Evolutionary conservation across 2,797 vertebrate species (phyloP), one percentile per base, ranked within the genome.

Genomic region (Diglossa cyanea): DNA sequence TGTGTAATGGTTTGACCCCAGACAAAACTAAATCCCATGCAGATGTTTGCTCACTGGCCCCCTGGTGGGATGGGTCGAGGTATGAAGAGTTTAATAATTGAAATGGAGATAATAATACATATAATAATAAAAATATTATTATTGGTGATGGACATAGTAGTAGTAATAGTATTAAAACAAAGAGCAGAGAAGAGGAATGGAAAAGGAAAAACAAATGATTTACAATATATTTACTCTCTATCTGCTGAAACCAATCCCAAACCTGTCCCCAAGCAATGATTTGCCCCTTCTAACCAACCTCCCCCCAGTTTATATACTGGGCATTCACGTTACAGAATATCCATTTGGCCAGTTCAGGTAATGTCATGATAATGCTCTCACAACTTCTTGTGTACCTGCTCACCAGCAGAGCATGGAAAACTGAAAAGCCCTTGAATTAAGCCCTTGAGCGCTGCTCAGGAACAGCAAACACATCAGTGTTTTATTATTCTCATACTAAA

Each of bases 31-130:
- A 72, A 51, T 39, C 44, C 4, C 19, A 39, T 17, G 13, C n/a
- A 58, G n/a, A 10, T 1, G 0, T 9, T 57, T 71, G 6, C 16
- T 72, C n/a, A 30, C 37, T 23, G 7, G 7, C 1, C 16, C 12
- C 19, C 8, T 21, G 9, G 9, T 47, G 33, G 19, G 19, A 51
- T 33, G 10, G 6, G 14, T 31, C 25, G 17, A 60, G 17, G 25
- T 21, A 53, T 23, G 20, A 53, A 21, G 9, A 40, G 10, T 25
- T 80, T 26, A 35, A 53, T 42, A 31, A 74, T 10, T 31, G 14
- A 57, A 57, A 50, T 33, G 13, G 33, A 39, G 7, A 33, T 28
- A 28, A 54, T 13, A 54, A 23, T 28, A 31, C 31, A 44, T 15
- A 35, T 30, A 44, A 53, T 30, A 37, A 31, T 44, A 44, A 51